Percentiles rank a stretch among this genome's conserved stretches.
phyloP scores from a whole-genome alignment of 2,113 vertebrate species.

The Xyrauchen texanus region DNA sequence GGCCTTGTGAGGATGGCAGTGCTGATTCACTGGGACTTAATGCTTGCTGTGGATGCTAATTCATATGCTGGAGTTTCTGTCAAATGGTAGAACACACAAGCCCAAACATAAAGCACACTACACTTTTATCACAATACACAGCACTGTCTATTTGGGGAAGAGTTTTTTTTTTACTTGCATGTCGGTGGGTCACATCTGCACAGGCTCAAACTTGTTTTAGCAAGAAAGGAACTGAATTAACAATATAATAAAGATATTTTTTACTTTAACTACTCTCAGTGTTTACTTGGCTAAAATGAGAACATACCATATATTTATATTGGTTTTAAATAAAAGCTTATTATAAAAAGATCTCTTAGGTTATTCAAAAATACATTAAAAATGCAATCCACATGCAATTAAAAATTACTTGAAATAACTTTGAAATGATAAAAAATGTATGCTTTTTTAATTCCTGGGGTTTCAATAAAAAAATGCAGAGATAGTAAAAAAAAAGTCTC shows the following conservation, averaged over 20 bases:
- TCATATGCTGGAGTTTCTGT: constrained; percentile 6
- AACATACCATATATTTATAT: too few relatives aligned
- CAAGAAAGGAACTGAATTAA: not conserved
- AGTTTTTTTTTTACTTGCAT: constrained; percentile 47
- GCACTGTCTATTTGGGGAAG: not conserved
- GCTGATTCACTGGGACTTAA: constrained; percentile 14
- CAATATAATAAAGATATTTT: not conserved
- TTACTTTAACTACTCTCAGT: too few relatives aligned
- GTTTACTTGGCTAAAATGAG: too few relatives aligned
- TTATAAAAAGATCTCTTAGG: too few relatives aligned
- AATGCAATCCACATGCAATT: too few relatives aligned
- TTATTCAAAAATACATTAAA: too few relatives aligned
- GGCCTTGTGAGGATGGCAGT: constrained; percentile 21
- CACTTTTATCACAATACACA: not conserved
- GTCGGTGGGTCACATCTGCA: constrained; percentile 46
- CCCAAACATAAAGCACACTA: constrained; percentile 5
- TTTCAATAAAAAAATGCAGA: too few relatives aligned
- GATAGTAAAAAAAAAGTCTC: too few relatives aligned
- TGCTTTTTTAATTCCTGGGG: too few relatives aligned
- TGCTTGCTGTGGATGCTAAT: constrained; percentile 35
- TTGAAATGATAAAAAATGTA: too few relatives aligned
- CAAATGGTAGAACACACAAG: not conserved
- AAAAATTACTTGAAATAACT: too few relatives aligned
- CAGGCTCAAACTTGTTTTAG: constrained; percentile 44
- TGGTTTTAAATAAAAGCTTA: too few relatives aligned